Percentiles rank a stretch among this genome's conserved stretches.
Evolutionary conservation across 1,140 invertebrate species (phyloP).

Genomic region (Ceratosolen solmsi): DNA sequence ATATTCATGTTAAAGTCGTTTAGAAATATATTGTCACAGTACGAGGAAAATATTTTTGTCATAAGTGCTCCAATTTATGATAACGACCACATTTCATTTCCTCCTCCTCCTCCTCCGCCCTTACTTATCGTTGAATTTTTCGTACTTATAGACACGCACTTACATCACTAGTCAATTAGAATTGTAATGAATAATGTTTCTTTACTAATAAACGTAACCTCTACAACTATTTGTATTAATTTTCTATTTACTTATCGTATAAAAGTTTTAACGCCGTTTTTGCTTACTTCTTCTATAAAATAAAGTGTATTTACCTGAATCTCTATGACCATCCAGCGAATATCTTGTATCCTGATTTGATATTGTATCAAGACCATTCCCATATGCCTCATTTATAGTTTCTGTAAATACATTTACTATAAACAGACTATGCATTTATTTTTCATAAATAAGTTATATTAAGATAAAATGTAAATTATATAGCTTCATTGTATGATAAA

Average conservation of each 20-base stretch:
- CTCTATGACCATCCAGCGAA: slow-evolving; percentile 3
- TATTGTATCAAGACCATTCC: slow-evolving; percentile 6
- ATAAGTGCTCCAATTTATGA: background rate
- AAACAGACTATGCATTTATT: background rate
- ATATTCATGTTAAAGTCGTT: no score
- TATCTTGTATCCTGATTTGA: slow-evolving; percentile 9
- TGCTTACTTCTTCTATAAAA: background rate
- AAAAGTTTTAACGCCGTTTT: background rate
- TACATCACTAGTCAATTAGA: background rate
- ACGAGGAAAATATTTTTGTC: background rate
- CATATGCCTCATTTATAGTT: background rate
- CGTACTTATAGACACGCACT: background rate
- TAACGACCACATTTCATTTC: background rate
- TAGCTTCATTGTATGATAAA: background rate
- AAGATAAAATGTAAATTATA: background rate
- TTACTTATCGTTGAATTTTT: background rate
- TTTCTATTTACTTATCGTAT: background rate
- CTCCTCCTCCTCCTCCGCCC: no score
- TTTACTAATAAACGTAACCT: background rate
- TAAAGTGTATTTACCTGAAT: background rate
- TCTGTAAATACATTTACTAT: slow-evolving; percentile 3
- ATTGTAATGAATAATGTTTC: background rate
- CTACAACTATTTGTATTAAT: background rate
- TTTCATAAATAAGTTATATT: background rate
- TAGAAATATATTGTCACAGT: background rate